Evolutionary conservation across 2,797 vertebrate species (phyloP).

Genomic region (Apogon hyalosoma): DNA sequence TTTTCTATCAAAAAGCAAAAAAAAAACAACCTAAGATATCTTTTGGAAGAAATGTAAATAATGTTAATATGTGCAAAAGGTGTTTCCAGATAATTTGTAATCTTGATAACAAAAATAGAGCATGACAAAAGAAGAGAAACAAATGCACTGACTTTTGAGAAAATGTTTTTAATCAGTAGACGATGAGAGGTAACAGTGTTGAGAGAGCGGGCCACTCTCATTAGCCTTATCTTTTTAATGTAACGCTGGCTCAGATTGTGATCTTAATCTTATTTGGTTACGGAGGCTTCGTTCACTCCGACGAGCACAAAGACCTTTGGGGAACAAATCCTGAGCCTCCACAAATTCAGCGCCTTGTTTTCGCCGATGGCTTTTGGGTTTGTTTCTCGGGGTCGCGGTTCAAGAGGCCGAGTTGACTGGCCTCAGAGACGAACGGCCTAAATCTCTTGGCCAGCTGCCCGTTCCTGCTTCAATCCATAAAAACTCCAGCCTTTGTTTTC

Average conservation of each 20-base stretch:
- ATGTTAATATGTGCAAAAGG: constrained; percentile 1
- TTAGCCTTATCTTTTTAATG: constrained; percentile 67
- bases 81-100: constrained; percentile 3
- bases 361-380: constrained; percentile 12
- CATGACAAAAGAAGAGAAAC: neutral
- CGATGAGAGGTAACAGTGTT: constrained; percentile 21
- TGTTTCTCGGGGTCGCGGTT: constrained; percentile 44
- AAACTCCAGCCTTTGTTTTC: constrained; percentile 9
- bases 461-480: constrained; percentile 9
- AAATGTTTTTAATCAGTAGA: constrained; percentile 40
- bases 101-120: constrained; percentile 19
- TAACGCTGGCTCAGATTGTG: constrained; percentile 61
- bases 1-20: neutral
- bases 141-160: constrained; percentile 3
- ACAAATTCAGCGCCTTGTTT: constrained; percentile 13
- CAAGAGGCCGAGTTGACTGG: constrained; percentile 40
- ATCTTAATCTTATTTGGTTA: constrained; percentile 81
- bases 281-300: constrained; percentile 54
- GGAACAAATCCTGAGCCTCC: constrained; percentile 26
- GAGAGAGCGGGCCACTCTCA: constrained; percentile 45
- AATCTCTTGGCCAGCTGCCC: constrained; percentile 26
- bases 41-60: neutral
- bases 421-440: neutral
- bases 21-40: neutral
- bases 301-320: constrained; percentile 60